phyloP scores from a whole-genome alignment of 2,113 vertebrate species.

The Laticauda laticaudata region DNA sequence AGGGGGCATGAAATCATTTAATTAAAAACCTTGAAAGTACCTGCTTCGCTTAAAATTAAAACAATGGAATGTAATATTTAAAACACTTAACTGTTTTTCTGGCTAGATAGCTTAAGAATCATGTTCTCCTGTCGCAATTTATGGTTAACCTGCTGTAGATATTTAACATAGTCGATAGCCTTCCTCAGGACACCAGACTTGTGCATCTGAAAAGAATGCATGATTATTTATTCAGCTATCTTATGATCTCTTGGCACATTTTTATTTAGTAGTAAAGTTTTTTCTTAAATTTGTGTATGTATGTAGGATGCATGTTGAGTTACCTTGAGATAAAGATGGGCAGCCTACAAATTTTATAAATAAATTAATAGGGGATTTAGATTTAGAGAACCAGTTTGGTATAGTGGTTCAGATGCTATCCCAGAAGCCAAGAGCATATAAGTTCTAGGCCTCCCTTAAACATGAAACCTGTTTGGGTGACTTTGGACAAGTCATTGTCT shows the following conservation, averaged over 20 bases:
- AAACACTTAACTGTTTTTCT: constrained; percentile 89
- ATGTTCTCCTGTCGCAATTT: constrained; percentile 97
- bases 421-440: background rate
- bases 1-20: background rate
- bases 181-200: constrained; percentile 95
- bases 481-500: background rate
- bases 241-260: background rate
- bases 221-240: background rate
- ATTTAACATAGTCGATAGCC: constrained; percentile 97
- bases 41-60: background rate
- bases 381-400: background rate
- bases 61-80: background rate
- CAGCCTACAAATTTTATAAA: background rate
- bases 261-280: background rate
- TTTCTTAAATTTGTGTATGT: background rate
- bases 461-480: background rate
- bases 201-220: constrained; percentile 82
- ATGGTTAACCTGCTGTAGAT: constrained; percentile 93
- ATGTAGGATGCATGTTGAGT: background rate
- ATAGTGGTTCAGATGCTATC: background rate
- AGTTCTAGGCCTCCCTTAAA: background rate
- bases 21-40: background rate
- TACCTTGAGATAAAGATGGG: background rate
- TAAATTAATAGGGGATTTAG: background rate
- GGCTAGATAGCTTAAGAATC: constrained; percentile 90